Percentiles rank a stretch among this genome's conserved stretches.
phyloP scores from a whole-genome alignment of 2,888 invertebrate species.

The Dusona sp. region DNA sequence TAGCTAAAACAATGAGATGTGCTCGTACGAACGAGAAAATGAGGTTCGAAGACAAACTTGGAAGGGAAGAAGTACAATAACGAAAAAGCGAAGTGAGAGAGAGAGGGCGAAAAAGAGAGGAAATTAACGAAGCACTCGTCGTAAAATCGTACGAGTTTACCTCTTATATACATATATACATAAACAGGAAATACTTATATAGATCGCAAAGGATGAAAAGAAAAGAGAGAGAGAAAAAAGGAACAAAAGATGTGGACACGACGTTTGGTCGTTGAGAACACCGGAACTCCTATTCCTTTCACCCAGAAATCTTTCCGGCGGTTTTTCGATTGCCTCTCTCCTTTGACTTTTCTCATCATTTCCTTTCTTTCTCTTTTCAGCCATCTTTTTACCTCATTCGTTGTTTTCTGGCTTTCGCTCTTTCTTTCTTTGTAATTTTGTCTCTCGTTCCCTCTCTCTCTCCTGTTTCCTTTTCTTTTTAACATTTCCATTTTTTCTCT shows the following conservation, averaged over 20 bases:
- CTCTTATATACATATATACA: neutral
- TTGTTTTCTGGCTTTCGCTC: neutral
- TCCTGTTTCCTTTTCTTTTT: slow-evolving; percentile 30
- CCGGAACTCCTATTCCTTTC: slow-evolving; percentile 58
- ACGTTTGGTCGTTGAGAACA: slow-evolving; percentile 53
- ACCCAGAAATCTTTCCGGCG: slow-evolving; percentile 46
- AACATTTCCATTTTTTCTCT: slow-evolving; percentile 28
- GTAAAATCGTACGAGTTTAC: slow-evolving; percentile 50
- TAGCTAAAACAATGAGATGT: slow-evolving; percentile 54
- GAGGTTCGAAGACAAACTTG: slow-evolving; percentile 43
- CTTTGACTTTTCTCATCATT: slow-evolving; percentile 62
- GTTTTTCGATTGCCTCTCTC: slow-evolving; percentile 56
- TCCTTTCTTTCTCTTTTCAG: slow-evolving; percentile 28
- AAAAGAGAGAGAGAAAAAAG: neutral
- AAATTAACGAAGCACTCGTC: slow-evolving; percentile 56
- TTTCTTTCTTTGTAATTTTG: neutral
- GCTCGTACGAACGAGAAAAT: slow-evolving; percentile 52
- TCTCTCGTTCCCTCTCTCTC: slow-evolving; percentile 1
- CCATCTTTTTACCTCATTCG: slow-evolving; percentile 41
- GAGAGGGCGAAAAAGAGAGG: neutral
- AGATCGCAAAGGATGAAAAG: neutral
- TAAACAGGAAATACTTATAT: neutral
- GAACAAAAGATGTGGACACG: slow-evolving; percentile 28
- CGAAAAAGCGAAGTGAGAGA: neutral
- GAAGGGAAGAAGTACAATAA: slow-evolving; percentile 42